Conservation (phyloP, 2,113 vertebrate genomes). For the Pardalotus punctatus region DNA sequence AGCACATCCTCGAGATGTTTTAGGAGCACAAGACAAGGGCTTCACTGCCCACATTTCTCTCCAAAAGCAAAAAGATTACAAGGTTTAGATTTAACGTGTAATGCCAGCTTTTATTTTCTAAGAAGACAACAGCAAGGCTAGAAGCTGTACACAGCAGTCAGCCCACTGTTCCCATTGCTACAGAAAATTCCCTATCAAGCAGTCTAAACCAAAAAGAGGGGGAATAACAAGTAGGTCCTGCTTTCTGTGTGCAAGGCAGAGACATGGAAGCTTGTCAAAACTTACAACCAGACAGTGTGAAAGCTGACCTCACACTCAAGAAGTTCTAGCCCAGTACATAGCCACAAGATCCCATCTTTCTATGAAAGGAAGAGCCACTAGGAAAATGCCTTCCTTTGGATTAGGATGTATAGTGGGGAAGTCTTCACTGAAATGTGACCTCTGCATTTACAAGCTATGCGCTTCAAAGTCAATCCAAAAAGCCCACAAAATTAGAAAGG, state of each 20-base stretch:
- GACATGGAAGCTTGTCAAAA: background rate
- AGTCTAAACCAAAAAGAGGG: background rate
- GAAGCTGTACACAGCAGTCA: background rate
- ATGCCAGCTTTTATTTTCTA: background rate
- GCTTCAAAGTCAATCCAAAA: background rate
- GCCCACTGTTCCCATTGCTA: accelerated
- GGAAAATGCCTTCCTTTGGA: background rate
- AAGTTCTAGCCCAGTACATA: background rate
- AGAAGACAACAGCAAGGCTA: background rate
- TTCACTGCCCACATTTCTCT: background rate
- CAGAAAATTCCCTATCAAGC: background rate
- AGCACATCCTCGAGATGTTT: background rate
- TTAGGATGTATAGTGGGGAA: background rate
- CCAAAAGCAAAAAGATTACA: background rate
- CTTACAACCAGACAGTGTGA: background rate
- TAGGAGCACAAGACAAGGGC: background rate
- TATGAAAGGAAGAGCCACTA: background rate
- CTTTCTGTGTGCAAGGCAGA: background rate
- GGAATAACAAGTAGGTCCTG: background rate
- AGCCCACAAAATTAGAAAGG: background rate
- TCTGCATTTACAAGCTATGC: background rate
- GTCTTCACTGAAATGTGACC: background rate
- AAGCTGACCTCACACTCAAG: background rate
- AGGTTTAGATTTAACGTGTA: background rate
- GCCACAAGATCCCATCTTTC: background rate